A percentile compares a stretch with the other conserved stretches of the same genome.
Evolutionary conservation across 2,888 invertebrate genomes (phyloP).

Genomic region (Acanthoscelides obtectus): DNA sequence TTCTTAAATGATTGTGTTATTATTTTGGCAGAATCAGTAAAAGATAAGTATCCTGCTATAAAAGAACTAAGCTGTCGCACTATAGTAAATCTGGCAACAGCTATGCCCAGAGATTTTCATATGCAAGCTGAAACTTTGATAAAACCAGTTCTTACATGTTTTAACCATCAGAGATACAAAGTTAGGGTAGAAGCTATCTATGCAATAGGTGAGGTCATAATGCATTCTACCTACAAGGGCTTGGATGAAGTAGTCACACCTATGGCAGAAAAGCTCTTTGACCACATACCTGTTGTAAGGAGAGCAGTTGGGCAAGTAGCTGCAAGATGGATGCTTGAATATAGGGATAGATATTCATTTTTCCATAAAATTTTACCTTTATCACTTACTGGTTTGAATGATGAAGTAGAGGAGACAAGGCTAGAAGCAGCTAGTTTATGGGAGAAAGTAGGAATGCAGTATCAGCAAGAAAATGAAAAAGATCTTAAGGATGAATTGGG

Average conservation of each 20-base stretch:
- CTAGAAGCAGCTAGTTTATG: conserved; percentile 61
- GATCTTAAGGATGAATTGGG: conserved; percentile 74
- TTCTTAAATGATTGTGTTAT: conserved; percentile 73
- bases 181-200: conserved; percentile 70
- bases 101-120: conserved; percentile 67
- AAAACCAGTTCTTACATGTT: conserved; percentile 66
- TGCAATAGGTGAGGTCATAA: conserved; percentile 63
- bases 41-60: conserved; percentile 76
- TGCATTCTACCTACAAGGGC: conserved; percentile 50
- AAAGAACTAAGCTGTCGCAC: conserved; percentile 70
- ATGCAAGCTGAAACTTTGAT: conserved; percentile 68
- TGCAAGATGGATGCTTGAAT: conserved; percentile 70
- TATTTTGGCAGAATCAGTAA: conserved; percentile 66
- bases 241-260: conserved; percentile 66
- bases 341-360: conserved; percentile 84
- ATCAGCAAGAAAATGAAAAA: conserved; percentile 79
- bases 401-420: conserved; percentile 71
- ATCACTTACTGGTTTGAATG: conserved; percentile 79
- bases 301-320: conserved; percentile 71
- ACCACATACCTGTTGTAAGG: conserved; percentile 74
- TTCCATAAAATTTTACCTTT: conserved; percentile 83
- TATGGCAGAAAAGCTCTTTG: conserved; percentile 85
- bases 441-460: conserved; percentile 71
- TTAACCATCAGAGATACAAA: conserved; percentile 78
- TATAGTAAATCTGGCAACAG: conserved; percentile 60